Evolutionary conservation across 30 jellyfish, hydroid and myxozoan genomes (phyloP).

Genomic region (Turritopsis rubra): DNA sequence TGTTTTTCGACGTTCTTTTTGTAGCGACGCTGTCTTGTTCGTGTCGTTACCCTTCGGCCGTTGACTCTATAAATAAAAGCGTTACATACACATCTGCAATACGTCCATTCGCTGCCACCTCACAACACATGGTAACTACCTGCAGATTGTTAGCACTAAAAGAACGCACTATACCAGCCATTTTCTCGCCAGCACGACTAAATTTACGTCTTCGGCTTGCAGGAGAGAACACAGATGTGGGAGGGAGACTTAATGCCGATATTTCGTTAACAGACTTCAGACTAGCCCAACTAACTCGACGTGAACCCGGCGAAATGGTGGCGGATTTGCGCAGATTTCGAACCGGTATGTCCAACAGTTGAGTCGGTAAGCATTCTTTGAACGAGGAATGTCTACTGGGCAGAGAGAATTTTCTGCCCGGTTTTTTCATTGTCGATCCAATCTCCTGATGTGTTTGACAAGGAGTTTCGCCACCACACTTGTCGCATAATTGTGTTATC

Average conservation of each 20-base stretch:
- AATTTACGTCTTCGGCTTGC: constrained; percentile 5
- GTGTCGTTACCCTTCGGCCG: neutral
- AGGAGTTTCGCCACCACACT: neutral
- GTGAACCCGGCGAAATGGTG: neutral
- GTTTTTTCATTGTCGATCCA: neutral
- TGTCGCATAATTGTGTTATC: neutral
- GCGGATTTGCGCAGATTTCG: neutral
- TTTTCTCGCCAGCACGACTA: constrained; percentile 10
- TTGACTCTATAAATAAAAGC: constrained; percentile 6
- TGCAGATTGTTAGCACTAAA: constrained; percentile 4
- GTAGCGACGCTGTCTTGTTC: neutral
- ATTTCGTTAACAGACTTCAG: neutral
- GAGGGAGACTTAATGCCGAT: neutral
- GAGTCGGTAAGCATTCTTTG: neutral
- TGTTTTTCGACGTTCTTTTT: neutral
- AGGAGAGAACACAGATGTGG: neutral
- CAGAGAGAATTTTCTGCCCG: neutral
- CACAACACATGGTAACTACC: neutral
- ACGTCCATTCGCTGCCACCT: too few species aligned
- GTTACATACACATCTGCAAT: neutral
- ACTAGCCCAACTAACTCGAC: constrained; percentile 7
- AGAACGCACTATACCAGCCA: constrained; percentile 13
- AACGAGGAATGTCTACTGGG: neutral
- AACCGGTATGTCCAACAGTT: neutral
- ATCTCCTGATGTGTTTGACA: neutral